A percentile compares a stretch with the other conserved stretches of the same genome.
Evolutionary conservation across 2,888 invertebrate species (phyloP).

Genomic region (Eurois occulta): DNA sequence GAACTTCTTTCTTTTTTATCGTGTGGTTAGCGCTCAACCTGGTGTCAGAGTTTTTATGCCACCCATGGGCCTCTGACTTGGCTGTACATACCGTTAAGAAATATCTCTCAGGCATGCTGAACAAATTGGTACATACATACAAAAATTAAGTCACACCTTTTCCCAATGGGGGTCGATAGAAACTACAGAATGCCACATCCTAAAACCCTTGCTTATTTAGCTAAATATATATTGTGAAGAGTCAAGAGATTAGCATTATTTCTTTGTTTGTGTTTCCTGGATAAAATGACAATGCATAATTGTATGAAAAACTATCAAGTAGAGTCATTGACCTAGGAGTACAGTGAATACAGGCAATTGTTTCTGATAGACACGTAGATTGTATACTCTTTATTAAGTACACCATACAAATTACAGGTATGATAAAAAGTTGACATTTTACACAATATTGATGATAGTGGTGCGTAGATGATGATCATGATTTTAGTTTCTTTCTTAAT

Average conservation of each 20-base stretch:
- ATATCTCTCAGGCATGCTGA: no score
- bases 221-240: not conserved
- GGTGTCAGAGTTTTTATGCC: no score
- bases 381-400: not conserved
- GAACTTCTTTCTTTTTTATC: no score
- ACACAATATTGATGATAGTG: not conserved
- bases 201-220: not conserved
- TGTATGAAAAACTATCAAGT: not conserved
- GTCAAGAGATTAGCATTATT: not conserved
- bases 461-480: not conserved
- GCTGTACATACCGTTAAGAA: no score
- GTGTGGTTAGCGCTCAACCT: no score
- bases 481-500: not conserved
- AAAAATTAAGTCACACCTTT: not conserved
- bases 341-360: not conserved
- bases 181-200: not conserved
- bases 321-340: not conserved
- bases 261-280: not conserved
- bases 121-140: not conserved
- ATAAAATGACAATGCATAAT: constrained; percentile 29
- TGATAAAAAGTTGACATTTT: not conserved
- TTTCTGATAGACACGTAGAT: not conserved
- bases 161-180: not conserved
- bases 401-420: not conserved
- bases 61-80: no score